Percentiles rank a stretch among this genome's conserved stretches.
These are phyloP conservation scores for Drosophila tripunctata DNA, from an alignment of 2,888 invertebrate genomes.

Conservation along the genomic window DNA sequence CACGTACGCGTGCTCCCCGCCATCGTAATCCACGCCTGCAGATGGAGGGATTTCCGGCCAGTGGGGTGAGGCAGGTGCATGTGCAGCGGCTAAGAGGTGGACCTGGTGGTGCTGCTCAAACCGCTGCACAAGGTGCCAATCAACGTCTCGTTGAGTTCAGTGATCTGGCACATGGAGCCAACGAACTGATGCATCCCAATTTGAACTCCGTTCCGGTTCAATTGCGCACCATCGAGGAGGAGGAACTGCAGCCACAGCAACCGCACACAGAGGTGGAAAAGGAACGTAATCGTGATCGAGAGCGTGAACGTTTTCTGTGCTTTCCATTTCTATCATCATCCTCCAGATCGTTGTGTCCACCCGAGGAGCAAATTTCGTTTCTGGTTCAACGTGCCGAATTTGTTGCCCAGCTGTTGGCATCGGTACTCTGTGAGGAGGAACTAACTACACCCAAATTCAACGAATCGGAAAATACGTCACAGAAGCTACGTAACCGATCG, in stretches of 20 bases:
- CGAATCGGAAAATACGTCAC: not conserved
- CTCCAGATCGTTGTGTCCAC: not conserved
- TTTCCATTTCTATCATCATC: conserved; percentile 30
- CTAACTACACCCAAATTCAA: conserved; percentile 1
- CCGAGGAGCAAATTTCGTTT: conserved; percentile 38
- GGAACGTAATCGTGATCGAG: conserved; percentile 36
- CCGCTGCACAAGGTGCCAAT: not conserved
- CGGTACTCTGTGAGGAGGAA: conserved; percentile 58
- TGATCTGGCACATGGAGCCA: conserved; percentile 19
- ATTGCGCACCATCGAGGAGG: conserved; percentile 42
- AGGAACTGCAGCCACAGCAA: conserved; percentile 17
- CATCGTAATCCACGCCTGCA: conserved; percentile 18
- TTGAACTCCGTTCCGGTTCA: conserved; percentile 5
- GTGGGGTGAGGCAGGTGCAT: conserved; percentile 22
- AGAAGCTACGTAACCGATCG: conserved; percentile 23
- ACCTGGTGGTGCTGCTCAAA: conserved; percentile 3
- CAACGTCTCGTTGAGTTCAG: conserved; percentile 36
- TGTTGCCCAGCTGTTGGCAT: conserved; percentile 59
- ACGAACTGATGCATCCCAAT: conserved; percentile 17
- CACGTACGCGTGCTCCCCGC: conserved; percentile 14
- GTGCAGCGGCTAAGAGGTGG: conserved; percentile 32
- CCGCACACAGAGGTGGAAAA: conserved; percentile 15
- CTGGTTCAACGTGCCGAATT: conserved; percentile 59
- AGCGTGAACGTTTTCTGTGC: conserved; percentile 53
- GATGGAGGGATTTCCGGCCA: conserved; percentile 18